Base-by-base conservation (phyloP, 2,113 vertebrate genomes). In the Sander vitreus region DNA sequence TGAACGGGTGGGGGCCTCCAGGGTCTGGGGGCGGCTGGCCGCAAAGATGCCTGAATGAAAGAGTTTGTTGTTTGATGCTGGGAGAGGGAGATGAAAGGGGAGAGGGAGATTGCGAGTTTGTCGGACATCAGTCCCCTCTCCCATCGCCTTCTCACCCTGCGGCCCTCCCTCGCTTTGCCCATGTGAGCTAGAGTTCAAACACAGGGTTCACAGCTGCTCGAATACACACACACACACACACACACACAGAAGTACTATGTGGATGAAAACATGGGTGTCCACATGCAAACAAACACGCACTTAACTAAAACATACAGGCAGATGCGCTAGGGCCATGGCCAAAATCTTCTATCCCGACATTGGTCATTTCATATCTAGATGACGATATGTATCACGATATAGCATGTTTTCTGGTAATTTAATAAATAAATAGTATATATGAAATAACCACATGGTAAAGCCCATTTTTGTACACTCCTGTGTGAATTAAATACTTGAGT, bases 161-260 rank as follows among this genome's bases (percentile, higher is more conserved):
- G 85, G 93, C 92, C 83, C 83, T 91, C 87, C 93, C 87, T 88
- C 77, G 11, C 85, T 85, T 88, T 83, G 86, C 86, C 89, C 93
- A 95, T 95, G 94, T 95, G 95, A 94, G 91, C 79, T 10, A 64
- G 86, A 82, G 94, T 94, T 94, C 93, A 95, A 91, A 88, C 57
- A 51, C 90, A 73, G 91, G 89, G 79, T 84, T 88, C 88, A 90
- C 93, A 95, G 93, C 92, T 92, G 93, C 87, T 69, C 53, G 2
- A 64, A 16, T 4, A 73, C 1, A 66, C 48, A 7, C 39, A 72
- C 25, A 73, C 48, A 60, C 72, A 67, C 14, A 18, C 25, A 63
- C 12, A 15, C 27, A 63, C 16, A 76, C 60, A 59, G 15, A 66
- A 6, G 43, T 23, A 55, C 27, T 19, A 63, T 1, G 0, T 33